Base-by-base conservation (phyloP, 2,888 invertebrate genomes). In the Spisula subtruncata region DNA sequence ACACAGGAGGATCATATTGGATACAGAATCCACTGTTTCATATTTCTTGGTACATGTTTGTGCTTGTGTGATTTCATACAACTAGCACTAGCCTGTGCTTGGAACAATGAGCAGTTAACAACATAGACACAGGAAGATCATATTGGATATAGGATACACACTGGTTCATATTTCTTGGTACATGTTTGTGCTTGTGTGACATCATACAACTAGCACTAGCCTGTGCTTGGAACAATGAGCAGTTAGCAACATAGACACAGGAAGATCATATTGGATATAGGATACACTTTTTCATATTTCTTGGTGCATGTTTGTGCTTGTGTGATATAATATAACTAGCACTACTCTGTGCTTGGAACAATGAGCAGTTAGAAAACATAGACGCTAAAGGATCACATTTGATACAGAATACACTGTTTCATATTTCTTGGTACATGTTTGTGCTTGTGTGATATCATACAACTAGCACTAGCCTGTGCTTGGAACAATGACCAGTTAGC, bases 121-220 rank as follows among this genome's bases (percentile, higher is more conserved):
- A 48, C 48, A 48, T 8, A 48, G 48, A 48, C 5, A 12, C 41
- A 4, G 5, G 25, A 25, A 6, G 25, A 25, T 6, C 25, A 66
- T 66, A 14, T 6, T 35, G 46, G 81, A n/a, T 51, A 81, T n/a
- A 81, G 48, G 16, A 20, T 1, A n/a, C n/a, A 16, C 14, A 80
- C 35, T 85, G 85, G 25, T 46, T 12, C 85, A 81, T 88, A 51
- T 46, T 66, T 88, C 88, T 85, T 88, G 88, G 88, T 88, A 88
- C 85, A 88, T 51, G 81, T 85, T 51, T 66, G 85, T 88, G 88
- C 84, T 88, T 66, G 71, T 81, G 46, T 48, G 51, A 29, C 18
- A 8, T 81, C 6, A 41, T 48, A 6, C 51, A 29, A 85, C 85
- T 88, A 88, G 85, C 88, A 84, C 85, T 84, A 85, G 88, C 81